A percentile compares a stretch with the other conserved stretches of the same genome.
phyloP scores from a whole-genome alignment of 2,888 invertebrate species.

The Hypsopygia costalis region DNA sequence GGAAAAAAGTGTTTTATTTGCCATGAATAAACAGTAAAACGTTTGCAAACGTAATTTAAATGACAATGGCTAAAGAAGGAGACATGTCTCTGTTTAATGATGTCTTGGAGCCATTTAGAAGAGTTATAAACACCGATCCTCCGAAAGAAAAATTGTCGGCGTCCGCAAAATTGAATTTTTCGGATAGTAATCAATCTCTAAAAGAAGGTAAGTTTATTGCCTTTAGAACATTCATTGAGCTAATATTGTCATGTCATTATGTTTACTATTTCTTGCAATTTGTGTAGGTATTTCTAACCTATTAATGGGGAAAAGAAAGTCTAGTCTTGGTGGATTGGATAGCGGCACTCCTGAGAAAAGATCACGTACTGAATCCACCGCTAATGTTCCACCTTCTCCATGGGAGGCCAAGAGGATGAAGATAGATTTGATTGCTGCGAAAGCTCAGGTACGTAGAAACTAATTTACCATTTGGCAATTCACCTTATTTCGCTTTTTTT shows the following conservation, averaged over 20 bases:
- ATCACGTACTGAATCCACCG: constrained; percentile 47
- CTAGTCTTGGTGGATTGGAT: constrained; percentile 43
- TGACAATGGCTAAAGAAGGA: constrained; percentile 63
- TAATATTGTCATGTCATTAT: neutral
- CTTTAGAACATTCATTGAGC: neutral
- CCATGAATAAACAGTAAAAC: constrained; percentile 7
- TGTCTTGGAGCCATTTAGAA: constrained; percentile 69
- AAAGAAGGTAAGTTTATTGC: constrained; percentile 53
- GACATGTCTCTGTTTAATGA: constrained; percentile 71
- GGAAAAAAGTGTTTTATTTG: neutral
- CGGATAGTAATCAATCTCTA: constrained; percentile 64
- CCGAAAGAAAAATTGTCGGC: constrained; percentile 71
- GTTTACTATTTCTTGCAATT: neutral
- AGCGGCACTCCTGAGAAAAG: constrained; percentile 58
- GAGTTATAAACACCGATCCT: constrained; percentile 68
- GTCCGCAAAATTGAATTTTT: constrained; percentile 66
- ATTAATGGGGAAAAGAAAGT: constrained; percentile 63
- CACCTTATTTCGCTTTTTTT: too few species aligned
- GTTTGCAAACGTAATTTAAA: neutral
- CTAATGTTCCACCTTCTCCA: constrained; percentile 72
- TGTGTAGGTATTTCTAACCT: constrained; percentile 50
- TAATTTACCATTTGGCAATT: too few species aligned
- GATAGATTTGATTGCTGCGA: constrained; percentile 83
- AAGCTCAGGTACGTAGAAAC: constrained; percentile 77
- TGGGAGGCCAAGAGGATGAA: constrained; percentile 84